Base-by-base conservation (phyloP, 2,888 invertebrate genomes). In the Macropis europaea region DNA sequence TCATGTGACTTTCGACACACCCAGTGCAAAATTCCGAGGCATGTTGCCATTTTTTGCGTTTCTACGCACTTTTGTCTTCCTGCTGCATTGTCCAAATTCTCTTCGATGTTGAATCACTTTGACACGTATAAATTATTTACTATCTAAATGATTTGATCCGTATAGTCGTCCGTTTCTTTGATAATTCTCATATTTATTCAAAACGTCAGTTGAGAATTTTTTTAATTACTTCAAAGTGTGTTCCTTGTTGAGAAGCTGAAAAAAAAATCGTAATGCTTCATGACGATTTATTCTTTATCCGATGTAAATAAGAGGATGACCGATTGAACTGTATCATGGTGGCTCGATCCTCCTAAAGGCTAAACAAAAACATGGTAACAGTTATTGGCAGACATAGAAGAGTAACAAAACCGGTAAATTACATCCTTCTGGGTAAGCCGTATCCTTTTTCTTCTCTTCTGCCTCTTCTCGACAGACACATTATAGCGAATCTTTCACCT, bases 381-480 rank as follows among this genome's bases (percentile, higher is more conserved):
- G 61, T 56, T 64, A 64, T 64, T 36, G 57, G 32, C 69, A 48
- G 56, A 52, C 60, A 19, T 17, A 34, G 19, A 11, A 13, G 32
- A 52, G 57, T 52, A 69, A 69, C 32, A 57, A 64, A 66, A 69
- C 66, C 24, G 38, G 66, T 32, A 64, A 69, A 69, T 69, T 66
- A 38, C 47, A 59, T 57, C 50, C 50, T 64, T 24, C n/a, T 5
- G 47, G 22, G 24, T 50, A 38, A 22, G 17, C 15, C 26, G 9
- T 28, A 15, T 17, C 32, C 48, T 53, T 67, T 32, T 63, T 52
- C 11, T 40, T 24, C 30, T 30, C 32, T 17, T 1, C 38, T 0
- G 11, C 34, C 48, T 17, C 19, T 17, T 15, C 2, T 15, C 45
- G 42, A n/a, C n/a, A 15, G 26, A n/a, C 17, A 7, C 17, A 13